phyloP scores from a whole-genome alignment of 1,140 invertebrate species.

The Pseudomyrmex cubaensis region DNA sequence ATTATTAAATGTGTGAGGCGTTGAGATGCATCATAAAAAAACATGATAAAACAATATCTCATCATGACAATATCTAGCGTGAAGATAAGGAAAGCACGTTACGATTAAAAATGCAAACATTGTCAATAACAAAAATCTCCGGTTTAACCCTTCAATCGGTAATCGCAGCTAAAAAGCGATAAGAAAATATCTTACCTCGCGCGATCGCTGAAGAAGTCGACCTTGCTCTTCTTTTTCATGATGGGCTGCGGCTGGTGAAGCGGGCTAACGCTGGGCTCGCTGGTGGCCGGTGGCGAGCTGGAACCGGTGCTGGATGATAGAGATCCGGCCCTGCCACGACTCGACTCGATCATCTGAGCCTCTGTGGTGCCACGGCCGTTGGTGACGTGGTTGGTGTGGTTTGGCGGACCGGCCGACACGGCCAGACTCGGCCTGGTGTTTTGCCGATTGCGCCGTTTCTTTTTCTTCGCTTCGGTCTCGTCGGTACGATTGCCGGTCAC shows the following conservation, averaged over 20 bases:
- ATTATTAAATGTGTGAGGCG: no score
- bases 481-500: constrained; percentile 82
- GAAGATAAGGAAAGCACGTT: not conserved
- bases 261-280: constrained; percentile 90
- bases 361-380: constrained; percentile 74
- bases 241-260: constrained; percentile 87
- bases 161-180: not conserved
- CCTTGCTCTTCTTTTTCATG: constrained; percentile 90
- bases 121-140: no score
- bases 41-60: no score
- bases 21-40: no score
- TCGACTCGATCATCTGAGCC: constrained; percentile 80
- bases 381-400: constrained; percentile 77
- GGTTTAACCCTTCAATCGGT: not conserved
- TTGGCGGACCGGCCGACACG: constrained; percentile 82
- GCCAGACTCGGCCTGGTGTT: constrained; percentile 87
- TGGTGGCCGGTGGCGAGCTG: constrained; percentile 89
- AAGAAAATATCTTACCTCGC: constrained; percentile 88
- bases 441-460: constrained; percentile 89
- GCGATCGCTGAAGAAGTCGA: constrained; percentile 92
- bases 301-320: constrained; percentile 88
- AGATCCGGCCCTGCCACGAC: constrained; percentile 87
- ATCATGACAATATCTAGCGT: no score
- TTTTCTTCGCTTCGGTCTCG: constrained; percentile 89
- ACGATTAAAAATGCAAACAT: no score